These are phyloP conservation scores for Sepiola atlantica DNA, from an alignment of 2,888 invertebrate species.

Conservation along the genomic window DNA sequence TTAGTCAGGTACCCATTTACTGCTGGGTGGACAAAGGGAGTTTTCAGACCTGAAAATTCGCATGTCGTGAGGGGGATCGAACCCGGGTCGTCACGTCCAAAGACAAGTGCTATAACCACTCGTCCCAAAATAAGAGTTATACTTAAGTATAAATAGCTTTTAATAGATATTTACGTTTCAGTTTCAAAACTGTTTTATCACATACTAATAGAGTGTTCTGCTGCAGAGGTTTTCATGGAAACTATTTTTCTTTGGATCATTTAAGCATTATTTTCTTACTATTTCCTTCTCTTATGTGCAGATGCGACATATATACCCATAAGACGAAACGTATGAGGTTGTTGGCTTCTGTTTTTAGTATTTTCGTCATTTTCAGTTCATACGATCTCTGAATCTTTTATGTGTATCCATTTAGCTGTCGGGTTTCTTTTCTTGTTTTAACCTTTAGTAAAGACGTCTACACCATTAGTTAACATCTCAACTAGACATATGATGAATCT, in stretches of 20 bases:
- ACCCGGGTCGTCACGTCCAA: too few species aligned
- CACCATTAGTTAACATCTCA: not conserved
- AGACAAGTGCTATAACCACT: too few species aligned
- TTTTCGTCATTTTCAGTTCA: not conserved
- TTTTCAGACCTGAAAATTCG: too few species aligned
- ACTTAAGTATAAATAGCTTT: too few species aligned
- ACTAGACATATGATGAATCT: not conserved
- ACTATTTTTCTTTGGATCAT: not conserved
- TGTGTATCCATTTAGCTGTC: conserved; percentile 12
- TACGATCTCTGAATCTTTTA: not conserved
- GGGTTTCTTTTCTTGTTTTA: not conserved
- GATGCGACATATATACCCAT: not conserved
- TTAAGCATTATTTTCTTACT: not conserved
- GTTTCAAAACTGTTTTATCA: not conserved
- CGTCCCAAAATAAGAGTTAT: too few species aligned
- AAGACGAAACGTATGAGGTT: too few species aligned
- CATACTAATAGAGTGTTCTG: not conserved
- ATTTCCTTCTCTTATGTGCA: not conserved
- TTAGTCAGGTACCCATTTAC: too few species aligned
- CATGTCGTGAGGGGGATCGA: too few species aligned
- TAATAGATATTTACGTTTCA: too few species aligned
- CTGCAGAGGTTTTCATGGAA: not conserved
- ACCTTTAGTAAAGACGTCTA: not conserved
- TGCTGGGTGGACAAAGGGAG: too few species aligned
- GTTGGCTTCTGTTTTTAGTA: not conserved